A percentile compares a stretch with the other conserved stretches of the same genome.
Evolutionary conservation across 2,888 invertebrate genomes (phyloP).

Genomic region (Harmothoe impar): DNA sequence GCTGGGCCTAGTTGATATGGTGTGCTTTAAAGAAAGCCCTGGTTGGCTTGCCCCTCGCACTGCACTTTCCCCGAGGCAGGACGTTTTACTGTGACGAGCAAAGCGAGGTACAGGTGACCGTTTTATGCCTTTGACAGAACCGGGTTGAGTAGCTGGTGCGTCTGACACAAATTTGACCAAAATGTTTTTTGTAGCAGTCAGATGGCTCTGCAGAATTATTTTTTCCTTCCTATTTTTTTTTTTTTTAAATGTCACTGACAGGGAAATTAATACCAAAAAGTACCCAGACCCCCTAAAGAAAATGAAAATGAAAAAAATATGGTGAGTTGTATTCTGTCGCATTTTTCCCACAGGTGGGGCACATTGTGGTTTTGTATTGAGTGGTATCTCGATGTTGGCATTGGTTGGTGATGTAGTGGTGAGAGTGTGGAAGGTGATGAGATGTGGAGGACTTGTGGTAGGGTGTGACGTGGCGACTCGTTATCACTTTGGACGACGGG

Average conservation of each 20-base stretch:
- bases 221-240: no score
- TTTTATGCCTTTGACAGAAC: conserved; percentile 14
- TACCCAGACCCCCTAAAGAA: neutral
- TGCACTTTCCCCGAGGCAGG: neutral
- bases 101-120: conserved; percentile 40
- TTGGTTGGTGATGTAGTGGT: conserved; percentile 16
- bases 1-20: neutral
- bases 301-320: neutral
- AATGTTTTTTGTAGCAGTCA: neutral
- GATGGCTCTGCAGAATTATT: neutral
- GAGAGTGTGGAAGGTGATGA: neutral
- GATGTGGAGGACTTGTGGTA: neutral
- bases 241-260: neutral
- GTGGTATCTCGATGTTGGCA: neutral
- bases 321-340: no score
- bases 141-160: neutral
- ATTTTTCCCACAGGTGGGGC: conserved; percentile 37
- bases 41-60: neutral
- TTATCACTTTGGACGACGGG: no score
- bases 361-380: conserved; percentile 20
- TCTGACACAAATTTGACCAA: conserved; percentile 51
- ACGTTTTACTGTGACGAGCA: neutral
- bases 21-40: conserved; percentile 35
- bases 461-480: no score
- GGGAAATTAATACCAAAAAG: neutral